Evolutionary conservation across 2,113 vertebrate species (phyloP), one percentile per base, ranked within the genome.

Genomic region (Hiodon alosoides): DNA sequence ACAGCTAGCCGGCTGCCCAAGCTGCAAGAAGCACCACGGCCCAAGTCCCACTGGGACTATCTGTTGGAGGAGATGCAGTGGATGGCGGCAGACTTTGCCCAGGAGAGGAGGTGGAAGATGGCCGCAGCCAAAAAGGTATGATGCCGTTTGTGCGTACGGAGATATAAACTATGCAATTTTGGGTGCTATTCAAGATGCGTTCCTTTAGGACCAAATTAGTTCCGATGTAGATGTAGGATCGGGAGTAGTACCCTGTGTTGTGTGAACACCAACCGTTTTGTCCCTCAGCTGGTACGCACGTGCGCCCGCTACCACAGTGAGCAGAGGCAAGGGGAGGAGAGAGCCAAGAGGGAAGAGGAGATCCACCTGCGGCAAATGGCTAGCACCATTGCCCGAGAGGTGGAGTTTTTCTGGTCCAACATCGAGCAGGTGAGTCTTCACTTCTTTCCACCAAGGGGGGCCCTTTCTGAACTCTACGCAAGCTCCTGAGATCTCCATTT

Each of bases 1-100:
- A 97, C 96, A 0, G 86, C 93, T 52, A 92, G 95, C 78, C 84
- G 96, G 17, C 86, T 99, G 31, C 97, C 97, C 1, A 97, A 94
- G 73, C 93, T 99, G 16, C 93, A 96, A 80, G 97, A 99, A 79
- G 87, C 94, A 17, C 90, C 91, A 0, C 92, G 97, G 72, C 93
- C 96, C 67, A 96, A 95, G 74, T 95, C 95, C 2, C 97, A 99
- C 9, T 99, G 97, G 97, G 96, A 98, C 85, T 99, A 98, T 78
- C 91, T 99, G 73, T 87, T 99, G 80, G 96, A 98, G 84, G 97
- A 99, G 86, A 97, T 98, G 96, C 97, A 96, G 81, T 98, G 97
- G 97, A 98, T 98, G 96, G 96, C 97, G 48, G 94, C 96, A 2
- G 97, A 99, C 83, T 99, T 99, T 77, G 94, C 96, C 54, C 96